Base-by-base conservation (phyloP, 2,113 vertebrate species). In the Paracanthobrama guichenoti region DNA sequence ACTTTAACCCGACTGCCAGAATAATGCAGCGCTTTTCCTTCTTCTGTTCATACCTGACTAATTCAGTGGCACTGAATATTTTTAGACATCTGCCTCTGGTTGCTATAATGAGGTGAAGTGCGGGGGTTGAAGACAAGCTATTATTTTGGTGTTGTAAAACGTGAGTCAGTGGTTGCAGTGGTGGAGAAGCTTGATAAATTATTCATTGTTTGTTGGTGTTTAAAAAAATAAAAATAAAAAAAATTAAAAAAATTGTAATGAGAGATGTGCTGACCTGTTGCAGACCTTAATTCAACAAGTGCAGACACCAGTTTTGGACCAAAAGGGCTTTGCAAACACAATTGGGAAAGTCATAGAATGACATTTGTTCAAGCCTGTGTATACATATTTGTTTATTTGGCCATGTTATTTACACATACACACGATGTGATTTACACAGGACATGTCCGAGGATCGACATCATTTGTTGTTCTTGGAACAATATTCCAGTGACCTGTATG, bases 351-450 rank as follows among this genome's bases (percentile, higher is more conserved):
- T 72, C 71, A 55, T 53, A n/a, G 14, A 53, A 75, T 75, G 46
- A 20, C 72, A 75, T 75, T 75, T 75, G 73, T 53, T 75, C 26
- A 75, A 75, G 48, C 7, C 26, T 75, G 46, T 31, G 73, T 50
- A 6, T 18, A 53, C 46, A 53, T 75, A 53, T 31, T 50, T 53
- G 48, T 75, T 75, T 75, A 16, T 73, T 48, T 73, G 44, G 12
- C 26, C 42, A 9, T 7, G 9, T 3, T 31, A 75, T 53, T 31
- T 75, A 73, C 42, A 75, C 42, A 26, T 20, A 42, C 66, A 71
- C 35, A 71, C 67, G n/a, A 6, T 71, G 67, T 13, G 67, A 42
- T 71, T 71, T 71, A n/a, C 66, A 69, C 67, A 42, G 67, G 35
- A 22, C 67, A 1, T 42, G 18, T 42, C 66, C 35, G 10, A 39